Evolutionary conservation across 2,113 vertebrate genomes (phyloP), one percentile per base, ranked within the genome.

Genomic region (Chaenogobius annularis): DNA sequence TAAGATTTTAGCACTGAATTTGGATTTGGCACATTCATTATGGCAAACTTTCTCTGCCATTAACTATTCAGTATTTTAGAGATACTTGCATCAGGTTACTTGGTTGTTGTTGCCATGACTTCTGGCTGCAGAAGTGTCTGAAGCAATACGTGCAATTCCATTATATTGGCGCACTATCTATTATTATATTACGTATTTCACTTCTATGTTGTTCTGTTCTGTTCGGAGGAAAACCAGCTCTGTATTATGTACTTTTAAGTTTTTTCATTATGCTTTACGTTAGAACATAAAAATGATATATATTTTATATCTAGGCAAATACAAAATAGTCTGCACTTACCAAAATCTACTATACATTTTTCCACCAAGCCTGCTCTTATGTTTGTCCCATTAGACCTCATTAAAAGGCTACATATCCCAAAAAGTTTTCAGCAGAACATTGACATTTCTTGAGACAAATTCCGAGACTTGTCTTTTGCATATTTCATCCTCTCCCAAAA

Each of bases 1-100:
- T 54, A 66, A 69, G 48, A 69, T 61, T 71, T 79, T 73, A 70
- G 77, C 73, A 61, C 48, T 69, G 19, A 43, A 56, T 66, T 77
- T 0, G 5, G 17, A 50, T 40, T 40, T 40, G 37, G 7, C 7
- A 40, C 7, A 40, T 40, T 40, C 37, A 40, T 40, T 40, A 40
- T 40, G 37, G 6, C 37, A 40, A 17, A 17, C 14, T 58, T 26
- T 58, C 11, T 13, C n/a, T 54, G 6, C 5, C 11, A 23, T 14
- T 19, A 19, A 17, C 19, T 19, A 52, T 46, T 46, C 44, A 46
- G 37, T 40, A 40, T 40, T 40, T 40, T 5, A 40, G 5, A 7
- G 37, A 7, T 46, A 46, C 8, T 11, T 46, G 8, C 44, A 7
- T 40, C 6, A 40, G 37, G 37, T n/a, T n/a, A n/a, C n/a, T n/a